A percentile compares a stretch with the other conserved stretches of the same genome.
Evolutionary conservation across 2,113 vertebrate species (phyloP).

Genomic region (Mormoops blainvillei): DNA sequence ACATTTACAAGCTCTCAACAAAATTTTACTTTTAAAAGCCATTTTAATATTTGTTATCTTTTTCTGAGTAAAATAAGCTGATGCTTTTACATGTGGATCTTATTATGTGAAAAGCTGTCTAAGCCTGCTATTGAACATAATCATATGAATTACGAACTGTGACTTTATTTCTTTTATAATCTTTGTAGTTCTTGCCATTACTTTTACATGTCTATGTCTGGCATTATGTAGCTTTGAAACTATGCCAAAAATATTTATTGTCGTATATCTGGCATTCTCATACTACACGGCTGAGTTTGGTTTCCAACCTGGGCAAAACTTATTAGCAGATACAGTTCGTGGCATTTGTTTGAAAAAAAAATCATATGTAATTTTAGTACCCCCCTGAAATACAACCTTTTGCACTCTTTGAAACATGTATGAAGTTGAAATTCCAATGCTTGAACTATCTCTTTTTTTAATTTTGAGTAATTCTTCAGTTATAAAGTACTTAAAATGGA

Average conservation of each 20-base stretch:
- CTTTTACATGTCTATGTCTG: constrained; percentile 85
- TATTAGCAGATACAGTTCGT: constrained; percentile 76
- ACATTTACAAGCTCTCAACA: constrained; percentile 64
- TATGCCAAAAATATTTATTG: constrained; percentile 85
- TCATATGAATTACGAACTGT: constrained; percentile 85
- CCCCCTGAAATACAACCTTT: constrained; percentile 58
- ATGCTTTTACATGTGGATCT: constrained; percentile 81
- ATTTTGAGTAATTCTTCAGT: constrained; percentile 9
- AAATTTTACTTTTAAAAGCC: constrained; percentile 75
- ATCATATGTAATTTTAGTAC: constrained; percentile 73
- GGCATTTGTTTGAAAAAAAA: constrained; percentile 72
- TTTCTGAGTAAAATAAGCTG: constrained; percentile 73
- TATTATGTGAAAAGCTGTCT: constrained; percentile 81
- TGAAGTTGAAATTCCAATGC: constrained; percentile 48
- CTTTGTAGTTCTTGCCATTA: constrained; percentile 84
- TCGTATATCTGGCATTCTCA: constrained; percentile 78
- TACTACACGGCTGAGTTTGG: constrained; percentile 73
- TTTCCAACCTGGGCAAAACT: constrained; percentile 75
- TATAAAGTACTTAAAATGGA: neutral
- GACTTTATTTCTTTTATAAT: constrained; percentile 87
- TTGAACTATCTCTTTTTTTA: constrained; percentile 21
- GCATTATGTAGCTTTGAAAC: constrained; percentile 84
- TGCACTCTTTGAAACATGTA: constrained; percentile 57
- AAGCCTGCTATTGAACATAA: constrained; percentile 81
- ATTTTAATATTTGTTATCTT: constrained; percentile 79